A percentile compares a stretch with the other conserved stretches of the same genome.
Conservation (phyloP, 2,797 vertebrate species). For the Avahi laniger region DNA sequence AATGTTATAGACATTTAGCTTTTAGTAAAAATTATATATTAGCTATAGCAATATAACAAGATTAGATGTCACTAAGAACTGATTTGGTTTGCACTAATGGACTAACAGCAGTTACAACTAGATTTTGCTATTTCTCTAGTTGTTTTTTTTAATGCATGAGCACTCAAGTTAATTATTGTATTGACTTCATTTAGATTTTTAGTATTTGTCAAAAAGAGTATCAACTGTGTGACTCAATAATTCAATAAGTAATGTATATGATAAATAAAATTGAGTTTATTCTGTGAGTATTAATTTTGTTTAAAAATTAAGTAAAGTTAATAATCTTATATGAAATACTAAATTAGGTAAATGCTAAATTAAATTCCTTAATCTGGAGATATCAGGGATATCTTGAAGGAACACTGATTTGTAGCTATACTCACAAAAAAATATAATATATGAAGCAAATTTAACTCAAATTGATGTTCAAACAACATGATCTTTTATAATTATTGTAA, state of each 20-base stretch:
- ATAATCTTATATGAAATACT: constrained; percentile 20
- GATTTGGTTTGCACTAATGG: constrained; percentile 41
- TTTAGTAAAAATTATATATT: constrained; percentile 50
- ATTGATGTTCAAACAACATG: constrained; percentile 33
- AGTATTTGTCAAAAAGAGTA: constrained; percentile 60
- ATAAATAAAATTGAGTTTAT: constrained; percentile 40
- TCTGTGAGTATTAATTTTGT: constrained; percentile 51
- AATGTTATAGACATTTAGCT: not conserved
- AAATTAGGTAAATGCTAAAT: constrained; percentile 24
- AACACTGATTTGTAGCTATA: constrained; percentile 9
- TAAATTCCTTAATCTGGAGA: constrained; percentile 1
- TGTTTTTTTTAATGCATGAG: constrained; percentile 59
- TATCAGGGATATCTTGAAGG: constrained; percentile 33
- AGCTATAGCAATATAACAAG: not conserved
- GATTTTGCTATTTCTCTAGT: constrained; percentile 52
- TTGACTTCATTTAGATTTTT: constrained; percentile 66
- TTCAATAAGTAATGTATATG: constrained; percentile 45
- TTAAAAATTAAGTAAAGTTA: constrained; percentile 66
- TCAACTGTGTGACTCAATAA: constrained; percentile 43
- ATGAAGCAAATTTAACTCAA: constrained; percentile 30
- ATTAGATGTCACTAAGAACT: constrained; percentile 38
- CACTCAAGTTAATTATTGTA: constrained; percentile 64
- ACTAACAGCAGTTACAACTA: constrained; percentile 2
- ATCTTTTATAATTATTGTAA: constrained; percentile 38
- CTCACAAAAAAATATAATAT: not conserved